A percentile compares a stretch with the other conserved stretches of the same genome.
Evolutionary conservation across 2,888 invertebrate species (phyloP).

Genomic region (Scaptomyza cyrtandrae): DNA sequence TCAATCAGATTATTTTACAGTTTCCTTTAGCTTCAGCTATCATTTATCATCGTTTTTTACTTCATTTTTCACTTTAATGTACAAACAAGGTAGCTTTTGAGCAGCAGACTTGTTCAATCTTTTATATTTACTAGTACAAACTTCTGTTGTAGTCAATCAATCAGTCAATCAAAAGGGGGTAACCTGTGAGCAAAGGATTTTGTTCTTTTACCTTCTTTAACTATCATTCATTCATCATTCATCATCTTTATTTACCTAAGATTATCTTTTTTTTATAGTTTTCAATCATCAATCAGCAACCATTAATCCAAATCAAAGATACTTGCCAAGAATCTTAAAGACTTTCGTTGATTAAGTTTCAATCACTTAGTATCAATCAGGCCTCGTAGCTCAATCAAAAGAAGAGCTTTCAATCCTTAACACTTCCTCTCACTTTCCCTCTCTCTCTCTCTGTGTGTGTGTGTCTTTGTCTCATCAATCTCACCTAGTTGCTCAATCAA

Average conservation of each 20-base stretch:
- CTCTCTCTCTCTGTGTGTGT: not conserved
- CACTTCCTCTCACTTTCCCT: not conserved
- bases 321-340: no score
- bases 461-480: constrained; percentile 38
- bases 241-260: not conserved
- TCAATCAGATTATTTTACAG: not conserved
- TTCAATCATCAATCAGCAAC: not conserved
- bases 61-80: no score
- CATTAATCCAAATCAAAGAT: not conserved
- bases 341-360: not conserved
- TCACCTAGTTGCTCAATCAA: constrained; percentile 35
- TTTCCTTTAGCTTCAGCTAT: not conserved
- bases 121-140: no score
- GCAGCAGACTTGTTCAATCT: not conserved
- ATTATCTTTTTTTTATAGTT: not conserved
- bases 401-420: not conserved
- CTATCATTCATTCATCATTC: no score
- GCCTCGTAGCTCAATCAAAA: constrained; percentile 12
- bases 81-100: no score
- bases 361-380: constrained; percentile 22
- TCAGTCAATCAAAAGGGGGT: not conserved
- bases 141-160: not conserved
- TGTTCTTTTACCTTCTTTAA: no score
- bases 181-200: no score
- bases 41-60: no score